Evolutionary conservation across 1,140 invertebrate species (phyloP).

Genomic region (Cepaea nemoralis): DNA sequence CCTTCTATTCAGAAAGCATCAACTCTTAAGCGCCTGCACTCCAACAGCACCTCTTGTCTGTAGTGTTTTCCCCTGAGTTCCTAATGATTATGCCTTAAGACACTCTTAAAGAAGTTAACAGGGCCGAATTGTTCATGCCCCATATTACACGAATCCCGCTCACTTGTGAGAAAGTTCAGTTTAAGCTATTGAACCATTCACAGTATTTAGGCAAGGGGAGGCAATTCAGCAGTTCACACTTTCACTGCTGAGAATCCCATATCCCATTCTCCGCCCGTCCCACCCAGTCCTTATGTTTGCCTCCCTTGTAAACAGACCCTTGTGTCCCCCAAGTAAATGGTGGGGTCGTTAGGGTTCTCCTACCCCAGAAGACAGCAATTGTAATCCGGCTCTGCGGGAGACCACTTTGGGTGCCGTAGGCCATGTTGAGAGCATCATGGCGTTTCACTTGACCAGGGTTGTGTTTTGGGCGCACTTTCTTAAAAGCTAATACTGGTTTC

Average conservation of each 20-base stretch:
- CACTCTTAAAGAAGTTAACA: neutral
- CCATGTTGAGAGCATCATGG: neutral
- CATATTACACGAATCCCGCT: neutral
- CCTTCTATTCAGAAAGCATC: neutral
- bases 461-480: neutral
- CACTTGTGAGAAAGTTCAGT: neutral
- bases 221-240: neutral
- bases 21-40: neutral
- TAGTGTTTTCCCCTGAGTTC: neutral
- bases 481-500: too few relatives aligned
- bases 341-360: neutral
- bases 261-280: neutral
- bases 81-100: neutral
- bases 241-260: neutral
- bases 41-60: neutral
- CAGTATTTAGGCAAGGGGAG: neutral
- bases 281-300: neutral
- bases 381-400: neutral
- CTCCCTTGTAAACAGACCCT: neutral
- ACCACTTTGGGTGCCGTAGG: neutral
- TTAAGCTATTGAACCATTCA: neutral
- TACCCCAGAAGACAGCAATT: neutral
- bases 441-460: neutral
- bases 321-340: neutral
- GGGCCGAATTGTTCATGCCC: neutral